These are phyloP conservation scores for Drosophila baimaii DNA, from an alignment of 1,140 invertebrate species.

Conservation along the genomic window DNA sequence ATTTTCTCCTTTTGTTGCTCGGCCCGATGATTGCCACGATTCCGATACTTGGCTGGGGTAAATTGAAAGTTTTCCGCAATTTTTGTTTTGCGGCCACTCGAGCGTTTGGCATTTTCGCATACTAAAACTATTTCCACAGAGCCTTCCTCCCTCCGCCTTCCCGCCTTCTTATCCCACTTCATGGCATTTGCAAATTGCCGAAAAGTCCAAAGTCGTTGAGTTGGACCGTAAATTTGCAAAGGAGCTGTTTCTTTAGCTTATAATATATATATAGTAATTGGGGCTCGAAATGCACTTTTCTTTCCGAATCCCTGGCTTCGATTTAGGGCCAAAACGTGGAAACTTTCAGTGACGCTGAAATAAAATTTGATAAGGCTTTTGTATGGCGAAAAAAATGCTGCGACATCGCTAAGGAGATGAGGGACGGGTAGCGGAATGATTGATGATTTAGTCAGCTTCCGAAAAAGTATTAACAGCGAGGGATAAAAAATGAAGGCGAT, in stretches of 20 bases:
- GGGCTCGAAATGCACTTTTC: conserved; percentile 37
- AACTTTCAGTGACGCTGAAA: conserved; percentile 26
- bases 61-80: conserved; percentile 70
- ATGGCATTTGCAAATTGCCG: conserved; percentile 60
- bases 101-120: conserved; percentile 53
- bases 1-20: conserved; percentile 46
- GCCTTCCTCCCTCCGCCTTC: neutral
- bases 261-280: conserved; percentile 47
- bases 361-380: conserved; percentile 45
- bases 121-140: conserved; percentile 60
- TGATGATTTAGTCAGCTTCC: conserved; percentile 50
- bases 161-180: conserved; percentile 24
- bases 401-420: conserved; percentile 10
- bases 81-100: conserved; percentile 53
- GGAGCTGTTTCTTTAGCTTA: conserved; percentile 31
- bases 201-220: conserved; percentile 70
- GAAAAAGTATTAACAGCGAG: conserved; percentile 51
- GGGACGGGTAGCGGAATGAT: conserved; percentile 34
- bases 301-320: conserved; percentile 23
- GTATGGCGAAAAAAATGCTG: conserved; percentile 19
- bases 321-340: conserved; percentile 29
- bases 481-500: conserved; percentile 9
- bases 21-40: conserved; percentile 57
- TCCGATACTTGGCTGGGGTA: conserved; percentile 62
- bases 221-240: conserved; percentile 51